Evolutionary conservation across 2,888 invertebrate genomes (phyloP).

Genomic region (Proisotoma minuta): DNA sequence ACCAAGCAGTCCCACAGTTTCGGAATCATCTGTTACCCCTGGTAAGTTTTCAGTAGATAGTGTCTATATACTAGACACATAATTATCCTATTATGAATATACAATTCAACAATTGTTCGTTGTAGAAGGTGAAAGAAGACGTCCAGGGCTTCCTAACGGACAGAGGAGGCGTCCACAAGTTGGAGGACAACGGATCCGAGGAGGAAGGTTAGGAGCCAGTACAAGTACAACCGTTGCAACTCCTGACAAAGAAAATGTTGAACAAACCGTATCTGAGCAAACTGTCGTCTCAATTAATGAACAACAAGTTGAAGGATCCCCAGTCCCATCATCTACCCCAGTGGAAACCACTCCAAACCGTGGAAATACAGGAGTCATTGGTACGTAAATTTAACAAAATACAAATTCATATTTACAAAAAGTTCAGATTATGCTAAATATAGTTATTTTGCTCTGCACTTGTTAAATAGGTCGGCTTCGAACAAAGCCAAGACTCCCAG

Average conservation of each 20-base stretch:
- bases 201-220: conserved; percentile 29
- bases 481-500: conserved; percentile 32
- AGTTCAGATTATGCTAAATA: background rate
- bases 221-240: conserved; percentile 24
- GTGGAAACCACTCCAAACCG: conserved; percentile 15
- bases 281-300: conserved; percentile 6
- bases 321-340: conserved; percentile 17
- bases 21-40: conserved; percentile 16
- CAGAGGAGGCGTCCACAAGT: conserved; percentile 13
- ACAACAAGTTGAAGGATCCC: conserved; percentile 13
- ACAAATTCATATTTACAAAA: background rate
- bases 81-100: background rate
- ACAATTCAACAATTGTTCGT: background rate
- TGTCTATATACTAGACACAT: background rate
- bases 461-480: conserved; percentile 40
- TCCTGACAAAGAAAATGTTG: conserved; percentile 1
- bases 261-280: conserved; percentile 2
- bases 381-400: conserved; percentile 18
- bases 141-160: conserved; percentile 11
- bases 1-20: conserved; percentile 10
- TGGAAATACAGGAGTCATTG: conserved; percentile 39
- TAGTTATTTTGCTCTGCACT: background rate
- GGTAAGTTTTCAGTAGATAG: conserved; percentile 7
- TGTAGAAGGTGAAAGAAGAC: conserved; percentile 9
- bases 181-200: conserved; percentile 21